Evolutionary conservation across 2,113 vertebrate species (phyloP).

Genomic region (Ciconia maguari): DNA sequence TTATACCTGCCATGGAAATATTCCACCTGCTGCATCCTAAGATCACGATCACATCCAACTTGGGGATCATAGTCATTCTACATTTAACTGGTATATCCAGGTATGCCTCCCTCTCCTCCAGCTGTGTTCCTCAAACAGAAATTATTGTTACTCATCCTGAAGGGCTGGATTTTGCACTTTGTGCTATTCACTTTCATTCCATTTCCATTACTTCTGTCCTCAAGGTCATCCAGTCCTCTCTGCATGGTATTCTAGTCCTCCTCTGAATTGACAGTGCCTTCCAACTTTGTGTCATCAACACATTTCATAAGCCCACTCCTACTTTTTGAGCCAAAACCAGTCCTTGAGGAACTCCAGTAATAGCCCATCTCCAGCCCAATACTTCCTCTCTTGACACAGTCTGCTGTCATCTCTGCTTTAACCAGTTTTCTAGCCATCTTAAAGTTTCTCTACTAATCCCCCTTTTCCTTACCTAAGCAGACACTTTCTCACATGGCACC

Average conservation of each 20-base stretch:
- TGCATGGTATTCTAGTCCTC: slow-evolving; percentile 28
- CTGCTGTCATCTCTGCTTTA: slow-evolving; percentile 38
- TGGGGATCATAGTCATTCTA: neutral
- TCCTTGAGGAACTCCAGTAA: slow-evolving; percentile 41
- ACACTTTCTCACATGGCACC: slow-evolving; percentile 40
- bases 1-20: neutral
- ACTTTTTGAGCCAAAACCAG: slow-evolving; percentile 30
- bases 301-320: slow-evolving; percentile 34
- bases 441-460: slow-evolving; percentile 14
- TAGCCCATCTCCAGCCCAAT: slow-evolving; percentile 6
- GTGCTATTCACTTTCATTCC: slow-evolving; percentile 34
- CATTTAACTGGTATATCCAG: neutral
- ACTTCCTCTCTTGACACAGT: slow-evolving; percentile 20
- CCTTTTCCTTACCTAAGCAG: slow-evolving; percentile 40
- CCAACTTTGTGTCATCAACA: slow-evolving; percentile 57
- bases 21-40: neutral
- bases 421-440: slow-evolving; percentile 3
- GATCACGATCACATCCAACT: neutral
- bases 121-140: neutral
- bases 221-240: slow-evolving; percentile 17
- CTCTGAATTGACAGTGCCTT: slow-evolving; percentile 20
- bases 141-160: neutral
- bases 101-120: neutral
- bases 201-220: slow-evolving; percentile 52
- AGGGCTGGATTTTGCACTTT: neutral